Percentiles rank a stretch among this genome's conserved stretches.
These are phyloP conservation scores for Vanessa cardui DNA, from an alignment of 2,888 invertebrate species.

Conservation along the genomic window DNA sequence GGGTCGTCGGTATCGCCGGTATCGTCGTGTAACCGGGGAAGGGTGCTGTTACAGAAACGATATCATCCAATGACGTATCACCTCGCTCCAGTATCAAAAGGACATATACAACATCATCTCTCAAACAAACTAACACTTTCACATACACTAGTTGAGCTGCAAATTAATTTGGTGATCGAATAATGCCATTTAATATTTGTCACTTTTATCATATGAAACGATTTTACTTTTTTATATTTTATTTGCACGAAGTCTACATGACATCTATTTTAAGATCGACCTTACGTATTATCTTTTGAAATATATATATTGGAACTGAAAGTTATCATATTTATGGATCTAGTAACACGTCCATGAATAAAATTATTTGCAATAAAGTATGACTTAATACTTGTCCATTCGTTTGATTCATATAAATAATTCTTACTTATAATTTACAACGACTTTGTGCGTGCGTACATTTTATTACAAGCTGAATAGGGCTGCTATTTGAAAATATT, in stretches of 20 bases:
- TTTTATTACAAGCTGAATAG: too few relatives aligned
- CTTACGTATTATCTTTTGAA: too few relatives aligned
- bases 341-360: too few relatives aligned
- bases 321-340: too few relatives aligned
- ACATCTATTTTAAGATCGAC: too few relatives aligned
- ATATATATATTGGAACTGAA: too few relatives aligned
- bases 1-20: conserved; percentile 89
- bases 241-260: neutral
- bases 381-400: too few relatives aligned
- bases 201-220: neutral
- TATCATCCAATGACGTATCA: neutral
- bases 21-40: conserved; percentile 91
- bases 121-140: conserved; percentile 27
- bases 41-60: conserved; percentile 63
- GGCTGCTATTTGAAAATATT: too few relatives aligned
- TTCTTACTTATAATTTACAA: too few relatives aligned
- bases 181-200: neutral
- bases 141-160: conserved; percentile 20
- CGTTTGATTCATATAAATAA: too few relatives aligned
- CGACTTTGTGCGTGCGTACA: too few relatives aligned
- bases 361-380: too few relatives aligned
- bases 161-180: conserved; percentile 12
- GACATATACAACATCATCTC: conserved; percentile 4
- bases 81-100: neutral
- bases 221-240: neutral